A percentile compares a stretch with the other conserved stretches of the same genome.
Conservation (phyloP, 1,140 invertebrate species). For the Ips nitidus region DNA sequence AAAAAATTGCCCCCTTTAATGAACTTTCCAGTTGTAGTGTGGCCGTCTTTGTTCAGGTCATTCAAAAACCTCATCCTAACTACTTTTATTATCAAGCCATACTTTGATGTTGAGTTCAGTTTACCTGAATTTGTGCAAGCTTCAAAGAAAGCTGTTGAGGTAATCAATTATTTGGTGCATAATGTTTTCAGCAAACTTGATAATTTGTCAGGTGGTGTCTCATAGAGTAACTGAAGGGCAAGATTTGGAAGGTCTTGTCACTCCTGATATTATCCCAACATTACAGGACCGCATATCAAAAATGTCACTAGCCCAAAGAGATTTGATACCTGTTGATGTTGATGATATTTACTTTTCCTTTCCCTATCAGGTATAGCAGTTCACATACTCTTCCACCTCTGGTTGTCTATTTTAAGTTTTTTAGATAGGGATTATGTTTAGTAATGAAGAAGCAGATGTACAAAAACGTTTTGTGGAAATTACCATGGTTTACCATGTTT, state of each 20-base stretch:
- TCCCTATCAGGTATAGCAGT: constrained; percentile 63
- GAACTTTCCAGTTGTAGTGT: constrained; percentile 69
- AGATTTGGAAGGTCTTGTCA: constrained; percentile 64
- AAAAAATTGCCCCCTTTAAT: constrained; percentile 65
- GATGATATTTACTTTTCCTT: constrained; percentile 29
- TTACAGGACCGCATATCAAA: constrained; percentile 65
- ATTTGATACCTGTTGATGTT: constrained; percentile 54
- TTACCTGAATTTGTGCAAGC: constrained; percentile 68
- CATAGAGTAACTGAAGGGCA: constrained; percentile 64
- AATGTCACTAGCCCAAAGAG: constrained; percentile 66
- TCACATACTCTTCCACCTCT: not conserved
- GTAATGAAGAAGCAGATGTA: constrained; percentile 55
- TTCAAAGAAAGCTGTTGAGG: constrained; percentile 71
- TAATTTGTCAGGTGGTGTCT: constrained; percentile 63
- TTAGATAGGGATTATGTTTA: constrained; percentile 75
- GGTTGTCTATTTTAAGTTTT: constrained; percentile 27
- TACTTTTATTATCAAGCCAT: constrained; percentile 75
- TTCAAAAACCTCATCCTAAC: constrained; percentile 73
- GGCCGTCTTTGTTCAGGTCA: constrained; percentile 72
- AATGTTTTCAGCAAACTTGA: constrained; percentile 11
- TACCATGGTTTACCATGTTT: constrained; percentile 75
- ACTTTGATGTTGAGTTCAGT: constrained; percentile 73
- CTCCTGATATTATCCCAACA: constrained; percentile 56
- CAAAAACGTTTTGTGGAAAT: constrained; percentile 75
- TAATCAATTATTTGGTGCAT: constrained; percentile 39